phyloP scores from a whole-genome alignment of 1,140 invertebrate species.

The Zaprionus gabonicus region DNA sequence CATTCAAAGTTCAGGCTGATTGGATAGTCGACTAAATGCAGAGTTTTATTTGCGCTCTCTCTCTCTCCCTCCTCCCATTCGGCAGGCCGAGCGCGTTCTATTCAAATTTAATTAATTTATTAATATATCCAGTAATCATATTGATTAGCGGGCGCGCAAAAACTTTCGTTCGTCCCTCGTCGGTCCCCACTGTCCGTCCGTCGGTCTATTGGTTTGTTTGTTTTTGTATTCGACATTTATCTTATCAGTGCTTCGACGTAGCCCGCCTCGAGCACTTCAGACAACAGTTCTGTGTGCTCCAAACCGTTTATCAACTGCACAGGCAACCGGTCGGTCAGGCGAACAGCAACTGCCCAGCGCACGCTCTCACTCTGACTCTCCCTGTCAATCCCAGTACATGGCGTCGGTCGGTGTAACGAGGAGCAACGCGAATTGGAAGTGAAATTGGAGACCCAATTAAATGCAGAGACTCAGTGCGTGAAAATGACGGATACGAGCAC shows the following conservation, averaged over 20 bases:
- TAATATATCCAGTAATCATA: slow-evolving; percentile 79
- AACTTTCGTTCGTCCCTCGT: slow-evolving; percentile 24
- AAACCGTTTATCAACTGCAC: slow-evolving; percentile 46
- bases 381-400: not conserved
- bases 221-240: slow-evolving; percentile 36
- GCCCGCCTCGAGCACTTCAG: slow-evolving; percentile 44
- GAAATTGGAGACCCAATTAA: slow-evolving; percentile 3
- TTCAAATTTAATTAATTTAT: slow-evolving; percentile 83
- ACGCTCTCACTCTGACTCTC: not conserved
- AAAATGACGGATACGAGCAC: slow-evolving; percentile 33
- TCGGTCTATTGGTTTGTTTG: slow-evolving; percentile 16
- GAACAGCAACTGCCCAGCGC: slow-evolving; percentile 44
- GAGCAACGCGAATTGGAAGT: slow-evolving; percentile 1
- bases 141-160: slow-evolving; percentile 56
- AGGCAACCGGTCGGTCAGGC: slow-evolving; percentile 47
- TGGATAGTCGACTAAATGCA: not conserved
- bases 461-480: slow-evolving; percentile 25
- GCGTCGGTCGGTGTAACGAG: slow-evolving; percentile 1
- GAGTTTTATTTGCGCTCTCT: not conserved
- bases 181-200: not conserved
- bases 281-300: slow-evolving; percentile 31
- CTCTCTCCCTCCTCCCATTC: not conserved
- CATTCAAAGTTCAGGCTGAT: slow-evolving; percentile 1
- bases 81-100: slow-evolving; percentile 34
- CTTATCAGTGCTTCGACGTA: slow-evolving; percentile 50